A percentile compares a stretch with the other conserved stretches of the same genome.
Conservation (phyloP, 2,113 vertebrate species). For the Eurypyga helias region DNA sequence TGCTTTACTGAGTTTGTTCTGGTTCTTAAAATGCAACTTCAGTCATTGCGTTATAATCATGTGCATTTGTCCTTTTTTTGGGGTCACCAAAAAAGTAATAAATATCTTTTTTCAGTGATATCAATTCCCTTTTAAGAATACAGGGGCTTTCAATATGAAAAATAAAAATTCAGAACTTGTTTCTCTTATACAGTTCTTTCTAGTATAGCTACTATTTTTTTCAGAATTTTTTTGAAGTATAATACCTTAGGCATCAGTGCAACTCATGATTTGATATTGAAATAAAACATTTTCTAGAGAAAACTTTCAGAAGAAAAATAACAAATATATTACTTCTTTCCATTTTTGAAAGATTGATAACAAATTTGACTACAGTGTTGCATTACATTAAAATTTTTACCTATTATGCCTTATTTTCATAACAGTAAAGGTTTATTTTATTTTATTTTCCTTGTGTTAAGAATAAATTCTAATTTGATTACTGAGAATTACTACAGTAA, state of each 20-base stretch:
- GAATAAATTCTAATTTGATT: constrained; percentile 42
- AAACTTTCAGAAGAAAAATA: constrained; percentile 3
- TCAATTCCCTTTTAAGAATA: background rate
- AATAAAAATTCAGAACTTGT: background rate
- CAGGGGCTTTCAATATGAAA: background rate
- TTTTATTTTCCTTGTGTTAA: background rate
- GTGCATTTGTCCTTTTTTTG: background rate
- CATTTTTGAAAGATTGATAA: background rate
- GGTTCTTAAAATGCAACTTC: background rate
- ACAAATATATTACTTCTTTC: background rate
- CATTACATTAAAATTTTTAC: constrained; percentile 32
- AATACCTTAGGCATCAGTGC: background rate
- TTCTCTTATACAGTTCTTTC: background rate
- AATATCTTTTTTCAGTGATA: background rate
- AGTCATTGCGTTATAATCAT: accelerated
- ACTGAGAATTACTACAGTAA: constrained; percentile 35
- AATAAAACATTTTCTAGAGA: background rate
- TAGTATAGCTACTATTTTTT: background rate
- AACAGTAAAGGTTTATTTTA: background rate
- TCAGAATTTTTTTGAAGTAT: background rate
- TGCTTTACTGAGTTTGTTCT: background rate
- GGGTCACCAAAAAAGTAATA: background rate
- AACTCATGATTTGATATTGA: background rate
- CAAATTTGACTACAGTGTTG: background rate
- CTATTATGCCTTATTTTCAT: background rate